Evolutionary conservation across 2,113 vertebrate species (phyloP), one percentile per base, ranked within the genome.

Genomic region (Tragelaphus buxtoni): DNA sequence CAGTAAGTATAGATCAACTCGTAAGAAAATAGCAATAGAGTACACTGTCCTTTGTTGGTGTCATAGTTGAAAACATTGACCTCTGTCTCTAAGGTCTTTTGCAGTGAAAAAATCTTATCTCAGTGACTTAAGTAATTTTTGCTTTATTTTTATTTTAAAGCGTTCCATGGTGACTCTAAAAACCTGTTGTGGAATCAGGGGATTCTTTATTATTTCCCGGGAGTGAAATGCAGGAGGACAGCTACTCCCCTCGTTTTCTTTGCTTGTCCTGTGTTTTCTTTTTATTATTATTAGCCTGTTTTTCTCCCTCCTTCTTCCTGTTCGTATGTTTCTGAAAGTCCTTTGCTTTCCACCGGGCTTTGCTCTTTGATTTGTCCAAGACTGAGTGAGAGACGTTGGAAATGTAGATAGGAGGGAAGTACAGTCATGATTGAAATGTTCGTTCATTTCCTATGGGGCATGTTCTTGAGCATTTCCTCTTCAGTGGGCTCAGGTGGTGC

Each of bases 341-440:
- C 26, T 84, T 55, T 45, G 3, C 26, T 49, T 45, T 61, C 49
- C 58, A 16, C 20, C 13, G 35, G 16, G 8, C n/a, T 91, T 94
- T 86, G 84, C 12, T 61, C 9, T 69, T 20, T 58, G 32, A 22
- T 85, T 60, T 93, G 30, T 79, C 18, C 7, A 22, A 61, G 60
- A 22, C 51, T 47, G 18, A 24, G 0, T 42, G 18, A 79, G 65
- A 80, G 22, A 55, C 72, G 3, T 10, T 47, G n/a, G 42, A 18
- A 13, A 16, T 51, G 63, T 35, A 63, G 45, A 2, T 7, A 10
- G 53, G 39, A 63, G 26, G 56, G 61, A 65, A 24, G 51, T 2
- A 2, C 51, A 9, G 1, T 32, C 20, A 0, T 2, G 53, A 26
- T 13, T 14, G 4, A 4, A n/a, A 14, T 3, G 4, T 51, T 47